Base-by-base conservation (phyloP, 2,888 invertebrate species). In the Oligia strigilis region DNA sequence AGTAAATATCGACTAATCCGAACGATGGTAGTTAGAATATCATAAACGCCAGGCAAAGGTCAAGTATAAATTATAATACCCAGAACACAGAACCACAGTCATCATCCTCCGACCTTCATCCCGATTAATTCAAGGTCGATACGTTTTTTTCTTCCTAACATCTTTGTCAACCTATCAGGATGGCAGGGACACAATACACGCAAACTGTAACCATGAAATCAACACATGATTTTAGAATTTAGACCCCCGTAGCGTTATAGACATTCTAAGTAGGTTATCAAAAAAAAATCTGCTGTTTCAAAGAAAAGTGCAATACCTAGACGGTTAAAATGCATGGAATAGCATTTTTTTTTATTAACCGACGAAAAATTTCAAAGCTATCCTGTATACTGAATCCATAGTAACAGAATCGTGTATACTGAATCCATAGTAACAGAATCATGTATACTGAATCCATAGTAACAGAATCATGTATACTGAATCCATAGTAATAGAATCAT, bases 1-100 rank as follows among this genome's bases (percentile, higher is more conserved):
- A 46, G 72, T 83, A 72, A 76, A 83, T 83, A 69, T 75, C 49
- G 64, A 58, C n/a, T 83, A 81, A 85, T 83, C 85, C 29, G 23
- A 73, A 72, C 72, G 72, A 79, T 82, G 66, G 74, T 40, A 67
- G 80, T 64, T 43, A 72, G 36, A 84, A 79, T 80, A 84, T 72
- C 52, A 73, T 73, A 84, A 82, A 73, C 29, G 58, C 23, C 19
- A 49, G 14, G 43, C 69, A 40, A 60, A 82, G 79, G 67, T 78
- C 81, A 84, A 67, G 55, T 58, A 67, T 40, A 49, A 46, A 72
- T 49, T 64, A 55, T 19, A 46, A 78, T 72, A 49, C 1, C 58
- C 29, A 58, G 75, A 40, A 46, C 11, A 55, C 0, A 40, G 14
- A 58, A 65, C 36, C 4, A 23, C 8, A 17, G 4, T 23, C 52